Evolutionary conservation across 2,797 vertebrate genomes (phyloP), one percentile per base, ranked within the genome.

Genomic region (Hemitrygon akajei): DNA sequence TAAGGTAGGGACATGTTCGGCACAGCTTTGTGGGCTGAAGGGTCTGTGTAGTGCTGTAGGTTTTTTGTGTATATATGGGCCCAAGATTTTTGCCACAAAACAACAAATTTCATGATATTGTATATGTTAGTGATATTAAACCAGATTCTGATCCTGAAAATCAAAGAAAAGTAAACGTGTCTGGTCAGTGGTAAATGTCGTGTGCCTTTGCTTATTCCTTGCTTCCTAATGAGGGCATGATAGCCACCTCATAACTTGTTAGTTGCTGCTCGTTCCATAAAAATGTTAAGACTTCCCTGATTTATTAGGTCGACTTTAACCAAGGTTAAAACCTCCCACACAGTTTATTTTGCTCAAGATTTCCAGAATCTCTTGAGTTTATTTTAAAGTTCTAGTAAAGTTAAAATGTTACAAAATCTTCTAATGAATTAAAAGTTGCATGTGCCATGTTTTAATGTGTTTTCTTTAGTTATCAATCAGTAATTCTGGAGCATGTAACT

Each of bases 321-420:
- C n/a, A 89, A 69, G 86, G 86, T 69, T 69, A 22, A 22, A 60
- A 63, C 16, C 60, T 69, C 86, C 60, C 86, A 89, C 63, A 66
- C 58, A 37, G 30, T 86, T 86, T 60, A 47, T 47, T 47, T 47
- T 47, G 47, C 47, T 47, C 47, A 47, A 1, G 47, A 47, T 47
- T 47, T 47, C 47, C 47, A 47, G 47, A 47, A 47, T 47, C 47
- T 47, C 47, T 47, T 47, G 47, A 37, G 30, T 86, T 60, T 60
- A 56, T 86, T 87, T 69, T 69, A 89, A 89, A 66, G n/a, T 89
- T 16, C 30, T 14, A 14, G 18, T 30, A 40, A 40, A 11, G 16
- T 92, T 86, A 73, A 66, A 9, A 9, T 58, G 93, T 94, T n/a
- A 0, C 0, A 0, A 0, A 69, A 1, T 0, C 60, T 16, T 86